A percentile compares a stretch with the other conserved stretches of the same genome.
Conservation (phyloP, 2,113 vertebrate species). For the Tenrec ecaudatus region DNA sequence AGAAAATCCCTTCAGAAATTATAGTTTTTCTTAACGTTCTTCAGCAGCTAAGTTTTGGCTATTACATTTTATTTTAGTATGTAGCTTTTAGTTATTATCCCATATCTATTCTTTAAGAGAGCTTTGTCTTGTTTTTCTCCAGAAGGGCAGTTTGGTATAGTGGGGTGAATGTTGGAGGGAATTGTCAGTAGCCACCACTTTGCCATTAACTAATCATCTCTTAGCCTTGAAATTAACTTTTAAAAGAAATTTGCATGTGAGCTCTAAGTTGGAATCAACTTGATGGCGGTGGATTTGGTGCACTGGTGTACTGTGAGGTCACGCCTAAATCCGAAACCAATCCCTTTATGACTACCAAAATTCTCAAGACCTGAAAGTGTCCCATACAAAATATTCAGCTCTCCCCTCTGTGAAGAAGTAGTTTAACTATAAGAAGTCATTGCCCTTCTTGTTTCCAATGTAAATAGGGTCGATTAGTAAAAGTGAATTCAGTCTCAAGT, state of each 20-base stretch:
- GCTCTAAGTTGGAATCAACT: background rate
- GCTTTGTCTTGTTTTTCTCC: background rate
- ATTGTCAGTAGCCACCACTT: background rate
- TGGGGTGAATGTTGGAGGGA: background rate
- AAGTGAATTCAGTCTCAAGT: conserved; percentile 58
- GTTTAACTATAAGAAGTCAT: conserved; percentile 61
- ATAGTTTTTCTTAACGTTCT: conserved; percentile 57
- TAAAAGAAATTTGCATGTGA: background rate
- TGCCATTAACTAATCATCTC: background rate
- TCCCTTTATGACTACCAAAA: background rate
- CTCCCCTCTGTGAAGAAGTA: conserved; percentile 66
- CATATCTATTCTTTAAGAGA: conserved; percentile 46
- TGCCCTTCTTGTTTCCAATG: conserved; percentile 72
- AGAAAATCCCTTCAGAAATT: conserved; percentile 44
- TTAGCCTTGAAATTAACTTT: conserved; percentile 38
- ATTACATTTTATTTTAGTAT: conserved; percentile 51
- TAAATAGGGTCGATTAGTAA: conserved; percentile 79
- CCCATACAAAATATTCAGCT: conserved; percentile 21
- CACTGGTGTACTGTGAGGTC: background rate
- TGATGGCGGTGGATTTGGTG: no score
- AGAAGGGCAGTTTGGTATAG: conserved; percentile 2
- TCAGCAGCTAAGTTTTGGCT: conserved; percentile 38
- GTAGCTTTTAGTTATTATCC: conserved; percentile 63
- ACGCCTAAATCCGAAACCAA: background rate
- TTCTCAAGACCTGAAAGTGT: conserved; percentile 63